phyloP scores from a whole-genome alignment of 2,797 vertebrate genomes.

The Oophaga sylvatica region DNA sequence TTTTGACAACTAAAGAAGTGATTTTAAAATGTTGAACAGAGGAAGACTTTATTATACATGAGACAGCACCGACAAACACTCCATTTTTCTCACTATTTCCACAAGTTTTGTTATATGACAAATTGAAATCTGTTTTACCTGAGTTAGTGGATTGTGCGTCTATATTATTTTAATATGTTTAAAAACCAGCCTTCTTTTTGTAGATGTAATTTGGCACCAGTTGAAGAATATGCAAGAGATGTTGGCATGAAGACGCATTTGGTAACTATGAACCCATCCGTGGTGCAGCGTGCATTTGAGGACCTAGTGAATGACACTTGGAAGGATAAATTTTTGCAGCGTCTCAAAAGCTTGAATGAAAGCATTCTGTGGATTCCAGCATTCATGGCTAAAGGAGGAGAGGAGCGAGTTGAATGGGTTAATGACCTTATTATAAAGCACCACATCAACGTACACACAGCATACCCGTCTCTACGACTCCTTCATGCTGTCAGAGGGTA shows the following conservation, averaged over 20 bases:
- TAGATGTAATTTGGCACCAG: slow-evolving; percentile 96
- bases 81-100: no score
- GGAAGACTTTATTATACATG: no score
- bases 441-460: slow-evolving; percentile 85
- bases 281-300: slow-evolving; percentile 94
- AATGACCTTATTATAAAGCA: slow-evolving; percentile 90
- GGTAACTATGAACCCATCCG: slow-evolving; percentile 97
- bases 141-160: neutral
- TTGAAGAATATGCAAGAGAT: slow-evolving; percentile 86
- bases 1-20: no score
- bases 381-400: slow-evolving; percentile 96
- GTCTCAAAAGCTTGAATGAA: slow-evolving; percentile 85
- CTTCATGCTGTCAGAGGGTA: slow-evolving; percentile 96
- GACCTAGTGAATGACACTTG: slow-evolving; percentile 89
- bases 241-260: slow-evolving; percentile 88
- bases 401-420: slow-evolving; percentile 92
- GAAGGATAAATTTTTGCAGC: slow-evolving; percentile 85
- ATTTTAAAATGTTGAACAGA: no score
- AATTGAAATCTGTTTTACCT: neutral
- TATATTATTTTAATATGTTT: neutral
- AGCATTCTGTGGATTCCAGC: slow-evolving; percentile 97
- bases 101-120: neutral
- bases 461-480: slow-evolving; percentile 93
- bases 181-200: neutral
- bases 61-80: no score